Conservation (phyloP, 2,113 vertebrate genomes). For the Phocoena sinus region DNA sequence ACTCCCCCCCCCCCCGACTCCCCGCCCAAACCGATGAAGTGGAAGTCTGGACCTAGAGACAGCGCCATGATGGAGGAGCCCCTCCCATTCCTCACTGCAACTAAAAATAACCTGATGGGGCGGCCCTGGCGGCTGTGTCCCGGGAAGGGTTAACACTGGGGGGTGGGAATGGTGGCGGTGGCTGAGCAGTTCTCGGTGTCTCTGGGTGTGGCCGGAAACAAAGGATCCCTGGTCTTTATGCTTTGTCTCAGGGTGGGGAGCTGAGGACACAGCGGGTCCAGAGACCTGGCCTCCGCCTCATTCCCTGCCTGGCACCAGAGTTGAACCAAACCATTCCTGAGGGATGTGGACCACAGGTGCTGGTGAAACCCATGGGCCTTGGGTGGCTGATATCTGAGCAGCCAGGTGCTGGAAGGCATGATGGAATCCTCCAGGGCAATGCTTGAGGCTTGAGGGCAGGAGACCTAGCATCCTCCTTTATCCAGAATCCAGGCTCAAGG, state of each 20-base stretch:
- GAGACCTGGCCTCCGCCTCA: background rate
- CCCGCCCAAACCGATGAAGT: background rate
- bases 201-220: conserved; percentile 69
- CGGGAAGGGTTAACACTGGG: conserved; percentile 61
- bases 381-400: background rate
- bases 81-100: background rate
- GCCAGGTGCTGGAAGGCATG: background rate
- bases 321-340: background rate
- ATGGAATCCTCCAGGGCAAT: background rate
- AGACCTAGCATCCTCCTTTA: background rate
- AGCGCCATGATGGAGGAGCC: conserved; percentile 71
- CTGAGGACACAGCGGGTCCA: accelerated
- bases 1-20: background rate
- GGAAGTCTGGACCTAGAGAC: background rate
- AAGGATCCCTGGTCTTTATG: background rate
- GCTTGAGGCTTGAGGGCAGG: background rate
- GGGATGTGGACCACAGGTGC: background rate
- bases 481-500: background rate
- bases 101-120: conserved; percentile 37
- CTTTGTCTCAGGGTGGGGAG: conserved; percentile 37
- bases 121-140: background rate
- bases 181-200: background rate
- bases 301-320: background rate
- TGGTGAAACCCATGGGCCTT: background rate
- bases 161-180: background rate